Evolutionary conservation across 2,888 invertebrate genomes (phyloP).

Genomic region (Mythimna ferrago): DNA sequence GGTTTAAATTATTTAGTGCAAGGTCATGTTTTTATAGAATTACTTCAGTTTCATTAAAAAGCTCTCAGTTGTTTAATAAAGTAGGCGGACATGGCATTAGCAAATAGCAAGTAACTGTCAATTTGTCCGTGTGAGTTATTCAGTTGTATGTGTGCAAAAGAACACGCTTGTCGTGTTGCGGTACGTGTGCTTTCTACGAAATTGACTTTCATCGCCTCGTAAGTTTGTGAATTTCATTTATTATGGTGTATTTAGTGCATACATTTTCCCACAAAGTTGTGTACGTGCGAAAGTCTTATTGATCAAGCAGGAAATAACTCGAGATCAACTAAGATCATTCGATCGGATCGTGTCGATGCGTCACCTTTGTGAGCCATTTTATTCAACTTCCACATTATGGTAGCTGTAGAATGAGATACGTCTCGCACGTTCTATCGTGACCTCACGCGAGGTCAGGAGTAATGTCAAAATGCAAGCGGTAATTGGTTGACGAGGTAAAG

Average conservation of each 20-base stretch:
- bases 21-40: neutral
- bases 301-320: conserved; percentile 59
- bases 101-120: conserved; percentile 55
- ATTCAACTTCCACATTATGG: conserved; percentile 79
- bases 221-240: conserved; percentile 86
- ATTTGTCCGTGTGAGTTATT: conserved; percentile 67
- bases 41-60: neutral
- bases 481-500: conserved; percentile 56
- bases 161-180: conserved; percentile 88
- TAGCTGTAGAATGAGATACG: conserved; percentile 59
- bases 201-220: conserved; percentile 90
- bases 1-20: neutral
- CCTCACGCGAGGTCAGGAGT: conserved; percentile 41
- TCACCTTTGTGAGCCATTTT: conserved; percentile 90
- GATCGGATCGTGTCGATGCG: conserved; percentile 90
- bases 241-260: conserved; percentile 80
- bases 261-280: conserved; percentile 53
- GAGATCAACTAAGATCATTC: conserved; percentile 82
- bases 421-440: conserved; percentile 45
- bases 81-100: conserved; percentile 22
- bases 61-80: conserved; percentile 24
- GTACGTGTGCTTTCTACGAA: conserved; percentile 88
- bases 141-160: conserved; percentile 85
- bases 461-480: conserved; percentile 47
- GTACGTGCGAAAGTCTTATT: conserved; percentile 63